Evolutionary conservation across 1,140 invertebrate genomes (phyloP), one percentile per base, ranked within the genome.

Genomic region (Stegodyphus dumicola): DNA sequence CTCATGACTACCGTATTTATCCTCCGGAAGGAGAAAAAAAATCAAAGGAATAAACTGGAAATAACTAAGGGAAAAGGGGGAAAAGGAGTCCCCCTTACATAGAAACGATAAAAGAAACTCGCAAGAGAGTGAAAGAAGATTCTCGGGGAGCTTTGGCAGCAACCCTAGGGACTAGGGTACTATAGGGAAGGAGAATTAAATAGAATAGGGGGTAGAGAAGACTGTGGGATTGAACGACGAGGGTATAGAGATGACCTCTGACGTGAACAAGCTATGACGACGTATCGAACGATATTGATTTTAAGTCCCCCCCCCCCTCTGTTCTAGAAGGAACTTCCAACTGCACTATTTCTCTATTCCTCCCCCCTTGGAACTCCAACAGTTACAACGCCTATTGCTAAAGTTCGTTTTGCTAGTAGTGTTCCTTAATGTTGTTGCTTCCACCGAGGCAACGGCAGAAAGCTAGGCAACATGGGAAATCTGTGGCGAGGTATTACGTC

Each of bases 201-300:
- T 83, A 74, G 80, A 73, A 83, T 66, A 13, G 69, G 67, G 64
- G 49, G 52, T 13, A n/a, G 17, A 33, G 52, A 60, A 66, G 9
- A 53, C 66, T 56, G 73, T 56, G 80, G 10, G 49, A 53, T 56
- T 64, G 70, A 66, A 74, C 56, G 54, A n/a, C 18, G 54, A 6
- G 70, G 70, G 60, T 18, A 17, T 54, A 83, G 60, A 67, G 17
- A 13, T 85, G 81, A 85, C 81, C 81, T 85, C 81, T 85, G 74
- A 85, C 81, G 81, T 11, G 81, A 76, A 76, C 81, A 85, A 76
- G 71, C 81, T 85, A 85, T 85, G 81, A 85, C 81, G 81, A 85
- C 73, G 74, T 85, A 85, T 85, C 81, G 81, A 85, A 85, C 81
- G 81, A 69, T 85, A 85, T 85, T 69, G 81, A 85, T 85, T 75